Conservation (phyloP, 1,140 invertebrate genomes). For the Ceratosolen solmsi region DNA sequence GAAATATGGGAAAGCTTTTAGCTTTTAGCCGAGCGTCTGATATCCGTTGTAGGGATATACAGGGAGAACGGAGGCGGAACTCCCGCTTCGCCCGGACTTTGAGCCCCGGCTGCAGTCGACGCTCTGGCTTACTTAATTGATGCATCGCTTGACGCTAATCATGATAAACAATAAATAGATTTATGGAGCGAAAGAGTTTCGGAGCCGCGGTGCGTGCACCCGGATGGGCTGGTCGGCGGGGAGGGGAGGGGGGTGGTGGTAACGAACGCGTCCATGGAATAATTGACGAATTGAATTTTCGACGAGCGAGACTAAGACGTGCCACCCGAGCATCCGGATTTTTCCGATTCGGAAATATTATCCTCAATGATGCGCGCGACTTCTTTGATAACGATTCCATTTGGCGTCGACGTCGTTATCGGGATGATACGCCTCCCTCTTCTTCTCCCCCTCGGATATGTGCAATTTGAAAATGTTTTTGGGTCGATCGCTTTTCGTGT, state of each 20-base stretch:
- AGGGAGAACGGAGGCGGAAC: background rate
- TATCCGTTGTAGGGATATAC: conserved; percentile 55
- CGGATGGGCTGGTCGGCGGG: background rate
- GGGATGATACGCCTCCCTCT: too few species aligned
- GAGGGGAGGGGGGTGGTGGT: too few species aligned
- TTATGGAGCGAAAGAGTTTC: conserved; percentile 55
- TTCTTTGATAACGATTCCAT: too few species aligned
- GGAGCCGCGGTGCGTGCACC: background rate
- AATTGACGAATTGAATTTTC: conserved; percentile 51
- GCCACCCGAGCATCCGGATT: background rate
- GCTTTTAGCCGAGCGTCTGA: conserved; percentile 71
- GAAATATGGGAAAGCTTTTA: conserved; percentile 72
- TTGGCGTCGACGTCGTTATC: too few species aligned
- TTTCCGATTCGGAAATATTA: background rate
- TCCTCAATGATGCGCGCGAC: too few species aligned
- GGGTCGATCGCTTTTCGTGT: too few species aligned
- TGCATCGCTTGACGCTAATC: conserved; percentile 66
- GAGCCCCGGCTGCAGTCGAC: conserved; percentile 40
- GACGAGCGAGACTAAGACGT: background rate
- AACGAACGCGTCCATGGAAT: too few species aligned
- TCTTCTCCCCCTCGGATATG: too few species aligned
- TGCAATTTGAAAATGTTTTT: too few species aligned
- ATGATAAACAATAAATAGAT: conserved; percentile 69
- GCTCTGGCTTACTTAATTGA: conserved; percentile 64
- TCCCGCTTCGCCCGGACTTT: conserved; percentile 25